Evolutionary conservation across 2,113 vertebrate species (phyloP), one percentile per base, ranked within the genome.

Genomic region (Caretta caretta): DNA sequence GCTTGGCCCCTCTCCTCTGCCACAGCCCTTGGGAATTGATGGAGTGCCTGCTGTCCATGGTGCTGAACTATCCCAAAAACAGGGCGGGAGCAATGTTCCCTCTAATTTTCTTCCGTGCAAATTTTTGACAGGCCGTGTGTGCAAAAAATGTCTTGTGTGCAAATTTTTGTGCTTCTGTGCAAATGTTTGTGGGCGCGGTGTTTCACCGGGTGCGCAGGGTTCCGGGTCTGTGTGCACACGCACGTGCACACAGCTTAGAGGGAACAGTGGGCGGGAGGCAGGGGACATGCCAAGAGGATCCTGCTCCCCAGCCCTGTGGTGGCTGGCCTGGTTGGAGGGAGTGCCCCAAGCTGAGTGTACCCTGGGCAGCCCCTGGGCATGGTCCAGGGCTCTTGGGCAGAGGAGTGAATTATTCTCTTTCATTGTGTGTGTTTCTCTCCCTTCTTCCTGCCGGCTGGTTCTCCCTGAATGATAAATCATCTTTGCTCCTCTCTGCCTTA

Each of bases 11-110:
- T 0, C n/a, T 56, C 8, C 35, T 80, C 80, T 49, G 46, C 8
- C 14, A 62, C 0, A 1, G 51, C 54, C 11, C 42, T 25, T 29
- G n/a, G 51, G 46, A 42, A 35, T 1, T 5, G 42, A 53, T 22
- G 4, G 22, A 4, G 38, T 6, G 19, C 13, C 35, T 27, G 46
- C 83, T 89, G 50, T 84, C 83, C 78, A 35, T 59, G 59, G 83
- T 92, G 50, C 75, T 89, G 75, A 11, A 3, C 8, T 16, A 69
- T 38, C 35, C 35, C 35, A 10, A 8, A 19, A 20, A 35, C 35
- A 10, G 65, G 7, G 31, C 16, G 8, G 35, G 42, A 42, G 42
- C 42, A 42, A 42, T 42, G 42, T 42, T 42, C 42, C 42, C 42
- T 42, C 42, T 42, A 42, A 42, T 42, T 5, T 42, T 42, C 42